Evolutionary conservation across 2,888 invertebrate species (phyloP).

Genomic region (Erannis defoliaria): DNA sequence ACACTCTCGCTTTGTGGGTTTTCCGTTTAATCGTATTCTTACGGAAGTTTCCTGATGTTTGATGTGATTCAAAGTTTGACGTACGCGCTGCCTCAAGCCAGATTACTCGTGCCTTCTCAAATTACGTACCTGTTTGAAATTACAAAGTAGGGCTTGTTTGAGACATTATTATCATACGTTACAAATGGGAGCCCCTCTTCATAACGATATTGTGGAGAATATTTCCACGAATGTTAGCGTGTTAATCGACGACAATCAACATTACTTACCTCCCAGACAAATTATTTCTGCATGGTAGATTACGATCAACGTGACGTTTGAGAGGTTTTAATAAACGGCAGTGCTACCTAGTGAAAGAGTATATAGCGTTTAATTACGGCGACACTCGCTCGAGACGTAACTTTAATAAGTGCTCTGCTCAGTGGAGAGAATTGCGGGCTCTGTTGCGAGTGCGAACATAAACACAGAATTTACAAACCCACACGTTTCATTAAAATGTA

Average conservation of each 20-base stretch:
- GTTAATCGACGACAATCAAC: constrained; percentile 42
- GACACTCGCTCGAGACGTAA: constrained; percentile 51
- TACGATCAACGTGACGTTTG: constrained; percentile 36
- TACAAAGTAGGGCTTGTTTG: constrained; percentile 16
- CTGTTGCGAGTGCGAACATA: constrained; percentile 57
- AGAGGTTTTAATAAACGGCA: constrained; percentile 36
- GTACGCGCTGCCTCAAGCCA: constrained; percentile 19
- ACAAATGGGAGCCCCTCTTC: constrained; percentile 12
- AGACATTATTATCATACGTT: constrained; percentile 20
- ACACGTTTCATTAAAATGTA: constrained; percentile 77
- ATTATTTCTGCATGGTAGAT: constrained; percentile 44
- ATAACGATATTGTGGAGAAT: constrained; percentile 42
- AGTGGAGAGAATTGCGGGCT: constrained; percentile 52
- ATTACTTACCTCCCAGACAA: constrained; percentile 44
- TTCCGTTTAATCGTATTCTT: constrained; percentile 42
- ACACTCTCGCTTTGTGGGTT: constrained; percentile 68
- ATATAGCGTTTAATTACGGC: constrained; percentile 54
- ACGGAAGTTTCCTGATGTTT: constrained; percentile 34
- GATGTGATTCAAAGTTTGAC: constrained; percentile 31
- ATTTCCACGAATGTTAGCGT: constrained; percentile 42
- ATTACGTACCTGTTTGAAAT: constrained; percentile 28
- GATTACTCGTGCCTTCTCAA: constrained; percentile 17
- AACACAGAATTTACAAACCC: constrained; percentile 67
- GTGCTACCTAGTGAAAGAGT: constrained; percentile 38
- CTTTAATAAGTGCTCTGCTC: constrained; percentile 52